Conservation (phyloP, 2,113 vertebrate genomes). For the Plecotus auritus region DNA sequence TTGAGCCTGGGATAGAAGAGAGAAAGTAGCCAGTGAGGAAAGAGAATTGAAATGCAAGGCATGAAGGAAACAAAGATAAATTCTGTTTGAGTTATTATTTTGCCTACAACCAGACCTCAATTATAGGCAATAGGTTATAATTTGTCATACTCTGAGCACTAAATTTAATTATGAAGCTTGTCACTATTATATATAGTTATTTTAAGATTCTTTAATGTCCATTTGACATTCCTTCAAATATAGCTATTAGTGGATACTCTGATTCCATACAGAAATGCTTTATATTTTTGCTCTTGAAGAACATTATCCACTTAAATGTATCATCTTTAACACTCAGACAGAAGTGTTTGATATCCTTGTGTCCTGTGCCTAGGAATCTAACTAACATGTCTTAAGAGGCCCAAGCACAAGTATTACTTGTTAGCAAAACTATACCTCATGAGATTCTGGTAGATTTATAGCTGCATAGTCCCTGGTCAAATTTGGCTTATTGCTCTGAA, state of each 20-base stretch:
- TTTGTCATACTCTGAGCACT: neutral
- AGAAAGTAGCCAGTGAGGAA: neutral
- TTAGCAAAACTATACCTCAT: constrained; percentile 3
- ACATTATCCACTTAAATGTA: neutral
- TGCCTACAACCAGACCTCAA: neutral
- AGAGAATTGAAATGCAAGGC: neutral
- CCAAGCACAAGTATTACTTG: constrained; percentile 41
- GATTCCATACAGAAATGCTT: neutral
- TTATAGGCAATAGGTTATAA: neutral
- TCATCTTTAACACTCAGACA: constrained; percentile 24
- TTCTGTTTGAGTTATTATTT: constrained; percentile 26
- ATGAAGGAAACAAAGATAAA: neutral
- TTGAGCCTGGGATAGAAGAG: neutral
- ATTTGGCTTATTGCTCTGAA: constrained; percentile 57
- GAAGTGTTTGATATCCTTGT: neutral
- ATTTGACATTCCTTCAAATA: neutral
- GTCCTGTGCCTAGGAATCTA: neutral
- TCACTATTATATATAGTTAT: neutral
- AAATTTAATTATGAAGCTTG: constrained; percentile 16
- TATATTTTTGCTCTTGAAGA: neutral
- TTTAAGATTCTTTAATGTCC: neutral
- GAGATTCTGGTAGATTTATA: constrained; percentile 15
- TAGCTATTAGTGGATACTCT: neutral
- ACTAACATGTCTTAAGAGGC: constrained; percentile 24
- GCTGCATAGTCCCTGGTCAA: neutral